Base-by-base conservation (phyloP, 2,797 vertebrate species). In the Danio kyathit region DNA sequence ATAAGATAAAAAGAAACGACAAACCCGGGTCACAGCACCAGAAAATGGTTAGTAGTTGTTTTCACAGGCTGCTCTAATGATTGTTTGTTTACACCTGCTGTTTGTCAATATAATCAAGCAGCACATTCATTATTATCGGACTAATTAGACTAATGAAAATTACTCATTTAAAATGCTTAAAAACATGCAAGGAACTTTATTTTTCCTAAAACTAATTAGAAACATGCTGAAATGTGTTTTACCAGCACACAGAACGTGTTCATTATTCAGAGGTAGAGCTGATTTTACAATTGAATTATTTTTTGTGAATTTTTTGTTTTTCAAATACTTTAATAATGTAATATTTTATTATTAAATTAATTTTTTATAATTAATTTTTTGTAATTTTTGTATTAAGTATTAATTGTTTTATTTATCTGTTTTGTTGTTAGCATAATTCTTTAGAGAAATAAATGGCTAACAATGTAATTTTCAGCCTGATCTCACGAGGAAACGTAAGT, bases 1-100 rank as follows among this genome's bases (percentile, higher is more conserved):
- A 12, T 16, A 56, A 19, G 46, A 67, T 67, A 44, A 67, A 29
- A 44, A 49, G 19, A 41, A 54, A 17, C 38, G 4, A 29, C n/a
- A 21, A 65, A 54, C 7, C 61, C 3, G 49, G 52, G 52, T 67
- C 64, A 67, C 41, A 29, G 52, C 43, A 78, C 46, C 49, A 56
- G 40, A 66, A 76, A 43, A 21, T 1, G 0, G n/a, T n/a, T n/a
- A n/a, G 1, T 21, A 7, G 29, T 8, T 16, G 19, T n/a, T 76
- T 29, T n/a, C 7, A 4, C 17, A 12, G 49, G 51, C 12, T 43
- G 0, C 43, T 51, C 11, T 63, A 14, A 41, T 76, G 48, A 13
- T 46, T 44, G 9, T 65, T 56, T 76, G 13, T 54, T 43, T 16
- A 12, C 7, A 38, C 3, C 11, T 65, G 8, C 5, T 54, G 11